These are phyloP conservation scores for Zophobas atratus DNA, from an alignment of 1,140 invertebrate species.

Conservation along the genomic window DNA sequence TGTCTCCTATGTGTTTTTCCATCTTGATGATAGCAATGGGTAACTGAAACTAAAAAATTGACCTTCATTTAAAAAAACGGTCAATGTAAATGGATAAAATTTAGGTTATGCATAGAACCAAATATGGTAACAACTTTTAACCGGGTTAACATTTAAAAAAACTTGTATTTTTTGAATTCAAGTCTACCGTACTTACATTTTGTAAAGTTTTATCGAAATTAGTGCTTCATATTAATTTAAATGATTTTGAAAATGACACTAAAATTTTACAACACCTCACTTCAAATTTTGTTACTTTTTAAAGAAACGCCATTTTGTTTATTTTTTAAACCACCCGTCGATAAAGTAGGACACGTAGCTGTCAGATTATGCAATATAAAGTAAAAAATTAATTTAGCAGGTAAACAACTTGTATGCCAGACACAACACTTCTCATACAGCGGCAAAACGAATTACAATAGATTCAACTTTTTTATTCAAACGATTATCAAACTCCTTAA, in stretches of 20 bases:
- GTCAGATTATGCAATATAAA: conserved; percentile 2
- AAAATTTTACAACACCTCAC: conserved; percentile 52
- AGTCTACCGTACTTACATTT: conserved; percentile 21
- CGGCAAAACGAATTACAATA: no score
- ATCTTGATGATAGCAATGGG: conserved; percentile 13
- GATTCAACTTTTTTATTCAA: no score
- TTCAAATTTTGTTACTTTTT: conserved; percentile 53
- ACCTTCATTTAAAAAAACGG: conserved; percentile 20
- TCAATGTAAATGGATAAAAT: conserved; percentile 20
- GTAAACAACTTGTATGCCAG: no score
- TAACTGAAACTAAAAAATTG: conserved; percentile 39
- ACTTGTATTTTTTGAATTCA: neutral
- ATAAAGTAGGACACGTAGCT: conserved; percentile 27
- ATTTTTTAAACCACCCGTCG: conserved; percentile 33
- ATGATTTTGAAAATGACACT: conserved; percentile 20
- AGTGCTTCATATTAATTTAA: conserved; percentile 34
- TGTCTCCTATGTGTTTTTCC: conserved; percentile 28
- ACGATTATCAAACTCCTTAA: no score
- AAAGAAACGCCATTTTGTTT: conserved; percentile 55
- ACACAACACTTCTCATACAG: no score
- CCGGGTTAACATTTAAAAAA: conserved; percentile 4
- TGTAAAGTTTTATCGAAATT: conserved; percentile 19
- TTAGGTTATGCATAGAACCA: conserved; percentile 39
- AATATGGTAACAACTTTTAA: conserved; percentile 43
- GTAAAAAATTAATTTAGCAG: no score